Base-by-base conservation (phyloP, 2,113 vertebrate genomes). In the Pteropus alecto region DNA sequence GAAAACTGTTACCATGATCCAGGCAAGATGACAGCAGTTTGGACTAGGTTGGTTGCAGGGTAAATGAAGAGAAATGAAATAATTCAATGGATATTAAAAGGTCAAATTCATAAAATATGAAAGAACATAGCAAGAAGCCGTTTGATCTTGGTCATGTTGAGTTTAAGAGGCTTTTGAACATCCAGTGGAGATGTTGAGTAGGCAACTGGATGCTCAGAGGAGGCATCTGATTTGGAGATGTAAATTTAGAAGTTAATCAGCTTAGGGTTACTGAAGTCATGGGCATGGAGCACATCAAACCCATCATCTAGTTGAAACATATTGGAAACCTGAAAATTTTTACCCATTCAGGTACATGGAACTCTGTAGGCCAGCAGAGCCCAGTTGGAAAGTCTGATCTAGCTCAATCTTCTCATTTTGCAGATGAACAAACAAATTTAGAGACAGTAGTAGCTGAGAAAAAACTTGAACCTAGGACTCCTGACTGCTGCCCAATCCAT, bases 341-440 rank as follows among this genome's bases (percentile, higher is more conserved):
- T 33, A 87, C 19, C 26, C 18, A 48, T 51, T 56, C 30, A n/a
- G 28, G 78, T 84, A 68, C 8, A 43, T 79, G 30, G 16, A 94
- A 83, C 71, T 46, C 58, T 46, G 9, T 54, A 84, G 60, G 51
- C 48, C 60, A 48, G 14, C 2, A 90, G 43, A 94, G 43, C 65
- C 79, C 24, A 87, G 15, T 61, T 82, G 46, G 24, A 93, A 93
- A 86, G 70, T 90, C 16, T 87, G 13, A 43, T 54, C 21, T 58
- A 91, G 19, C 7, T 63, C 30, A 35, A 2, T 46, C 22, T 87
- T 41, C 14, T 78, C 65, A 65, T 87, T 93, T 96, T 16, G 87
- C 70, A 94, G 54, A 92, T 60, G 16, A 84, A 90, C 4, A 93
- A 94, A 90, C 28, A 91, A 16, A 87, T 51, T 63, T 70, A 87